Conservation (phyloP, 2,888 invertebrate genomes). For the Ferdinandea cuprea region DNA sequence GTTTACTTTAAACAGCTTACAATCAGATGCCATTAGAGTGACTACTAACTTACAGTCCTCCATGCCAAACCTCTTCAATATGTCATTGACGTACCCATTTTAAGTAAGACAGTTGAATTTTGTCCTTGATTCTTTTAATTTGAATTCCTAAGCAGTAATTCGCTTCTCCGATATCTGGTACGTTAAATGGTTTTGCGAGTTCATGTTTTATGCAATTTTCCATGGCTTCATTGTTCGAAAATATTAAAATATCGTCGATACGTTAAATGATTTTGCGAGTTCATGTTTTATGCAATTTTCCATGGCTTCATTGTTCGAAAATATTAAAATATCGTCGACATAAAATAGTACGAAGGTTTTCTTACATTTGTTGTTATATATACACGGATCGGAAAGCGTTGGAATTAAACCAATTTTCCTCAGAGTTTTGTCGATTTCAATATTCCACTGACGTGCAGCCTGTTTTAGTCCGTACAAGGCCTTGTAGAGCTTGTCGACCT, state of each 20-base stretch:
- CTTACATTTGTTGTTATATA: conserved; percentile 56
- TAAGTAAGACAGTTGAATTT: conserved; percentile 62
- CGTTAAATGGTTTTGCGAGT: no score
- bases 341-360: conserved; percentile 11
- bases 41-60: conserved; percentile 57
- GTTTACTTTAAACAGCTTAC: conserved; percentile 19
- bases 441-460: conserved; percentile 73
- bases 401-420: conserved; percentile 61
- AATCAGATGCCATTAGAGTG: conserved; percentile 52
- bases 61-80: conserved; percentile 68
- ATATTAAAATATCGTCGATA: no score
- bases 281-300: not conserved
- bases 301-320: conserved; percentile 5
- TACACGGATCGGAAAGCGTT: conserved; percentile 66
- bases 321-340: conserved; percentile 28
- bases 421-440: conserved; percentile 70
- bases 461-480: conserved; percentile 74
- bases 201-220: no score
- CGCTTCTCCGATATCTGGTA: conserved; percentile 59
- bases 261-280: conserved; percentile 37
- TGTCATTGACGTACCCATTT: conserved; percentile 63
- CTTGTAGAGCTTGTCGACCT: conserved; percentile 70
- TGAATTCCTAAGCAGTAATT: conserved; percentile 61
- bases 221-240: no score
- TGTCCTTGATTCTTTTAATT: conserved; percentile 26